phyloP scores from a whole-genome alignment of 1,140 invertebrate genomes.

The Drosophila burlai region DNA sequence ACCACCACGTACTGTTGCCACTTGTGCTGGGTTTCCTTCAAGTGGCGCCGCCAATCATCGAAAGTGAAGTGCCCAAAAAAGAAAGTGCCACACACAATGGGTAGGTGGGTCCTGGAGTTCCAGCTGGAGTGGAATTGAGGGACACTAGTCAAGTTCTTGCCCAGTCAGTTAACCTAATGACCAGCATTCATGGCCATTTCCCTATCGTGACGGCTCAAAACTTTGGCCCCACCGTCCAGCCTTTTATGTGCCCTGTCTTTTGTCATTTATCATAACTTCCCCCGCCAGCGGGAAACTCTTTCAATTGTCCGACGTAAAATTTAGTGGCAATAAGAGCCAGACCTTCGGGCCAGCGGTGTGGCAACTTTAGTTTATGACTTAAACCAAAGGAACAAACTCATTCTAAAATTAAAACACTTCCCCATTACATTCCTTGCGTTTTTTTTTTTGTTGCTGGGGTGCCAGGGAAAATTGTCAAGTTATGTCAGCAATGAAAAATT shows the following conservation, averaged over 20 bases:
- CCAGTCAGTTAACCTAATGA: conserved; percentile 79
- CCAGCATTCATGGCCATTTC: conserved; percentile 68
- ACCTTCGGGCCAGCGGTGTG: conserved; percentile 9
- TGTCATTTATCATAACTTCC: conserved; percentile 71
- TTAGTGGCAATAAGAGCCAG: conserved; percentile 53
- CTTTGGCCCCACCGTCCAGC: conserved; percentile 2
- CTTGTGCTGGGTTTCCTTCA: conserved; percentile 31
- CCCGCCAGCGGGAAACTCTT: conserved; percentile 51
- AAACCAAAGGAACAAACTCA: conserved; percentile 36
- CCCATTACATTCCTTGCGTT: conserved; percentile 17
- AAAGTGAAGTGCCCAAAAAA: conserved; percentile 74
- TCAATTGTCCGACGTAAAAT: conserved; percentile 65
- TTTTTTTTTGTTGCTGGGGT: neutral
- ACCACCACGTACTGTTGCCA: conserved; percentile 19
- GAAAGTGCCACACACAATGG: conserved; percentile 62
- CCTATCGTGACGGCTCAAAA: conserved; percentile 50
- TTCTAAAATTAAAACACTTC: conserved; percentile 73
- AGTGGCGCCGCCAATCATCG: conserved; percentile 72
- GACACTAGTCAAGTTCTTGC: conserved; percentile 63
- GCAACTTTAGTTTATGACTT: conserved; percentile 43
- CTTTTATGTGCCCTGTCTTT: conserved; percentile 68
- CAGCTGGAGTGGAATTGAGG: conserved; percentile 16
- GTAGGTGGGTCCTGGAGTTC: conserved; percentile 1
- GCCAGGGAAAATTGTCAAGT: conserved; percentile 63
- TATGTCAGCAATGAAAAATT: conserved; percentile 81